Base-by-base conservation (phyloP, 1,140 invertebrate genomes). In the Cotesia chilonis region DNA sequence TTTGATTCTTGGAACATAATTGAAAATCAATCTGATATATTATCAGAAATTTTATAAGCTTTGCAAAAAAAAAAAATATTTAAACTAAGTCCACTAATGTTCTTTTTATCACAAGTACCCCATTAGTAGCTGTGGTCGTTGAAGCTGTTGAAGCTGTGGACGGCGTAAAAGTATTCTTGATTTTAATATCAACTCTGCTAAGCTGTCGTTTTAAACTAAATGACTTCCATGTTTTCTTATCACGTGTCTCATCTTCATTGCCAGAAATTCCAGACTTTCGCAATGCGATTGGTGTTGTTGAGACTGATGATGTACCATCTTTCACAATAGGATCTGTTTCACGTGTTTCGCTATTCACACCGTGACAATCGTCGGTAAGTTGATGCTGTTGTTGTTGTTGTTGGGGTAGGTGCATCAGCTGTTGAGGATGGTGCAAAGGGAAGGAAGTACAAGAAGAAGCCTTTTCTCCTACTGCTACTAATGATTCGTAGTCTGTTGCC, bases 171-270 rank as follows among this genome's bases (percentile, higher is more conserved):
- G 88, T 90, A 76, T 90, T 92, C 80, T 93, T 93, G 75, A 94
- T 88, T 84, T 93, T 94, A 78, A 94, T 88, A 85, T 95, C 94
- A 70, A 94, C 93, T 85, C 91, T 93, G 72, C 91, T 93, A 75
- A 94, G 88, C 84, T 94, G 93, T 81, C 93, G 90, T 84, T 94
- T 94, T 55, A 95, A 88, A 80, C 91, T 93, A 83, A 94, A 92
- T 69, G 89, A 90, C 80, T 88, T 92, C 91, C 86, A 92, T 91
- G 91, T 92, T 1, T 41, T 36, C 9, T 54, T 64, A 14, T 61
- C 35, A 64, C 60, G 51, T 3, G 35, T 51, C 41, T 79, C 79
- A 57, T 65, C 63, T 9, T 65, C 63, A 51, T 41, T 64, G 0
- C 2, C 17, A 36, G 14, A 20, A 10, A 1, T 41, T 73, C 14